Percentiles rank a stretch among this genome's conserved stretches.
Evolutionary conservation across 2,797 vertebrate species (phyloP).

Genomic region (Centropyge bicolor): DNA sequence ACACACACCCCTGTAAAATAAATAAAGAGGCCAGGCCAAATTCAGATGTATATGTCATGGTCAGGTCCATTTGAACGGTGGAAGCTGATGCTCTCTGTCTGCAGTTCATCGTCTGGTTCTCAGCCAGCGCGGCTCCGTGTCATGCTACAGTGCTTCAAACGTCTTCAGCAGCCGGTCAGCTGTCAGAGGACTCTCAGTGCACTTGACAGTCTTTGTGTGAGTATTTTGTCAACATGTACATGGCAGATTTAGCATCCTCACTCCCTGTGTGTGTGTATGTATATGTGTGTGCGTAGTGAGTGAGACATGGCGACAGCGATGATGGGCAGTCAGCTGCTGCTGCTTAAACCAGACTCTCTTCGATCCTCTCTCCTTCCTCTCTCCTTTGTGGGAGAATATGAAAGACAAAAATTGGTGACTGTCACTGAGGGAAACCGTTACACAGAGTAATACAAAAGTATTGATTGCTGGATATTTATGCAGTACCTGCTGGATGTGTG

Average conservation of each 20-base stretch:
- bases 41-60: slow-evolving; percentile 56
- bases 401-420: neutral
- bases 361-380: slow-evolving; percentile 78
- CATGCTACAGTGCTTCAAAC: slow-evolving; percentile 70
- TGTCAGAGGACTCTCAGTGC: slow-evolving; percentile 69
- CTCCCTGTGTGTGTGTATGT: slow-evolving; percentile 33
- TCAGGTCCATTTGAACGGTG: slow-evolving; percentile 38
- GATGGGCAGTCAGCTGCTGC: slow-evolving; percentile 79
- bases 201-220: slow-evolving; percentile 61
- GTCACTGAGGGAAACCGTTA: neutral
- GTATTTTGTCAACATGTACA: slow-evolving; percentile 59
- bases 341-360: slow-evolving; percentile 67
- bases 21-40: slow-evolving; percentile 70
- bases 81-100: slow-evolving; percentile 34
- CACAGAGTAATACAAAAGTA: neutral
- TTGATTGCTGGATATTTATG: neutral
- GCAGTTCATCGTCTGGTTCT: slow-evolving; percentile 44
- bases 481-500: slow-evolving; percentile 84
- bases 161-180: slow-evolving; percentile 53
- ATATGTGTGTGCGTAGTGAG: slow-evolving; percentile 24
- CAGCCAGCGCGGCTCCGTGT: slow-evolving; percentile 46
- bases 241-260: slow-evolving; percentile 42
- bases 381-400: slow-evolving; percentile 64
- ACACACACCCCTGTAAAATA: slow-evolving; percentile 62
- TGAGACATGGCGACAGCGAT: slow-evolving; percentile 29